Evolutionary conservation across 2,113 vertebrate species (phyloP), one percentile per base, ranked within the genome.

Genomic region (Clarias gariepinus): DNA sequence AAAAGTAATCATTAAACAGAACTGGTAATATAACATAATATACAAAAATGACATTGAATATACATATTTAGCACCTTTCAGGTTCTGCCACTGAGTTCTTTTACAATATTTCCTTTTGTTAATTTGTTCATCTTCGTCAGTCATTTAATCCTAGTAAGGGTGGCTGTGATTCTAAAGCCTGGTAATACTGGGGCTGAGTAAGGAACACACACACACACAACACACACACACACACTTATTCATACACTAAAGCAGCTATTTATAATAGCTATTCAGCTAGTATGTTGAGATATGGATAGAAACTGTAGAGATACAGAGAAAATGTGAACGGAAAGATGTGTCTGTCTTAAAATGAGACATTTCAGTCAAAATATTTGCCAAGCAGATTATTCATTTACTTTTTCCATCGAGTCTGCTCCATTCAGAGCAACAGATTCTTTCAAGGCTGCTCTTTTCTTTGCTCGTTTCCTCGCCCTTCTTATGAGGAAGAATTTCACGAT

Each of bases 401-500:
- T 89, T 76, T 91, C 85, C 16, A 87, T 83, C 13, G 89, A 90
- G 33, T 89, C 90, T 25, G 85, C 81, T 30, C 79, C 58, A 58
- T 89, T 91, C 0, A 91, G 61, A 23, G 83, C 84, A 41, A 89
- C 60, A 16, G 77, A 58, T 57, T 86, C 78, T 71, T 91, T 90
- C 60, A 81, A 69, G 36, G 77, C 60, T 81, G 90, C 89, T 0
- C 91, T 88, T 73, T 86, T 81, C 12, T 16, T 87, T 13, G 83
- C 68, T 0, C 55, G 85, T 79, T 88, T 94, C 60, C 83, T 91
- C 0, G 87, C 78, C 18, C 86, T 25, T 80, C 87, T 91, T 81
- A 58, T 91, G 64, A 92, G 69, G 87, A 91, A 95, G 66, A 91
- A 94, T 80, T 92, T 94, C 63, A 95, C 88, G 0, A 84, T 87